Percentiles rank a stretch among this genome's conserved stretches.
phyloP scores from a whole-genome alignment of 2,113 vertebrate species.

The Panthera uncia region DNA sequence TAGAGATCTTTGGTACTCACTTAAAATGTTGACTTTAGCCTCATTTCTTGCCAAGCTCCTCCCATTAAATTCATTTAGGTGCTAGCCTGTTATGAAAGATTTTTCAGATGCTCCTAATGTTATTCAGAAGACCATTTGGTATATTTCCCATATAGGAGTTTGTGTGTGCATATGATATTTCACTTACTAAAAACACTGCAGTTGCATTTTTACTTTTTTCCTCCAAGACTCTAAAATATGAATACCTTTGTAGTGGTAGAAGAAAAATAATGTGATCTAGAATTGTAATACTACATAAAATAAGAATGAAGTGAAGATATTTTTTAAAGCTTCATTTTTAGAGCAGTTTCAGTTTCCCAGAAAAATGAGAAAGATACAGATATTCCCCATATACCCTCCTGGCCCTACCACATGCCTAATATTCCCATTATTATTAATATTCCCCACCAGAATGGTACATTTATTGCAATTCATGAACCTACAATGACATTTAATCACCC shows the following conservation, averaged over 20 bases:
- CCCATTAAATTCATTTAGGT: not conserved
- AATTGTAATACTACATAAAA: not conserved
- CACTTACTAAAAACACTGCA: not conserved
- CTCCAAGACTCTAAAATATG: not conserved
- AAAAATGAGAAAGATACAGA: not conserved
- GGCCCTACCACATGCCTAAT: not conserved
- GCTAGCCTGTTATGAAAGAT: not conserved
- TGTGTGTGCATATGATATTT: not conserved
- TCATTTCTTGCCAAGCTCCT: not conserved
- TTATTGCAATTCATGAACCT: not conserved
- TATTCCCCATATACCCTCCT: not conserved
- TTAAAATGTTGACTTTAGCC: not conserved
- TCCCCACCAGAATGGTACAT: not conserved
- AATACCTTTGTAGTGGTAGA: not conserved
- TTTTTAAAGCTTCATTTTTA: not conserved
- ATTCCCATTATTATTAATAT: not conserved
- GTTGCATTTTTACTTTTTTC: not conserved
- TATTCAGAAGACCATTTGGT: not conserved
- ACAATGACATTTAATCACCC: not conserved
- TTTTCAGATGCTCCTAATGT: not conserved
- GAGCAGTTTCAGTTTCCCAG: not conserved
- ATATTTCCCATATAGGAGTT: not conserved
- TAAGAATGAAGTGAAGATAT: not conserved
- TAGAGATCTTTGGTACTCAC: not conserved
- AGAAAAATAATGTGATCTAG: not conserved